Base-by-base conservation (phyloP, 2,797 vertebrate genomes). In the Arctocebus calabarensis region DNA sequence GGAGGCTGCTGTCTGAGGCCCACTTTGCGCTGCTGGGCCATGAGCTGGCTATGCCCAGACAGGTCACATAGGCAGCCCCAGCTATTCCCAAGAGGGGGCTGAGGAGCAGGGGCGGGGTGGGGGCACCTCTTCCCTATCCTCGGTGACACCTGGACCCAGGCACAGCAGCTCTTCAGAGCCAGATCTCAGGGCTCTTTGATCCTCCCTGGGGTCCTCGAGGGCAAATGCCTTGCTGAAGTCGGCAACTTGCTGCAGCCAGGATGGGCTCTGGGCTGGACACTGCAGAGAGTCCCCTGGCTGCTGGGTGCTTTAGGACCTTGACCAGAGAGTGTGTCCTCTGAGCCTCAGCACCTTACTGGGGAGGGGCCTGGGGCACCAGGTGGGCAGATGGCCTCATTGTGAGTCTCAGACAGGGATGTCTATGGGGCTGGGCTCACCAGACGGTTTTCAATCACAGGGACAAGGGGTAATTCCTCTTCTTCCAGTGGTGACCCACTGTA, bases 231-330 rank as follows among this genome's bases (percentile, higher is more conserved):
- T 57, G 55, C 55, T 57, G 55, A 57, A 22, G 17, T 57, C 6
- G 17, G 55, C 16, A 17, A 23, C 57, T 78, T 7, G 7, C 25
- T 29, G 27, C 6, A 20, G 34, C 37, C 4, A 1, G 57, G 7
- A 2, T 3, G 29, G 34, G 13, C 34, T 43, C 32, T 16, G 17
- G 29, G 37, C 29, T 37, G 45, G 62, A 12, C 32, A 22, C 48
- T n/a, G 19, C 62, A 52, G 14, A 5, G 43, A 1, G 16, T 27
- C 25, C 32, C 0, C 22, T 45, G 48, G 43, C 22, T 0, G 3
- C 22, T 23, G 29, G 52, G 14, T 34, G 45, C 22, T 5, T 29
- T 27, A 10, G 9, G 43, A 12, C 7, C 43, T 16, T 29, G 8
- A 4, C 57, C 62, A 20, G 45, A 57, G 19, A 57, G 55, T 19